Conservation (phyloP, 1,140 invertebrate species). For the Trichonephila clavata region DNA sequence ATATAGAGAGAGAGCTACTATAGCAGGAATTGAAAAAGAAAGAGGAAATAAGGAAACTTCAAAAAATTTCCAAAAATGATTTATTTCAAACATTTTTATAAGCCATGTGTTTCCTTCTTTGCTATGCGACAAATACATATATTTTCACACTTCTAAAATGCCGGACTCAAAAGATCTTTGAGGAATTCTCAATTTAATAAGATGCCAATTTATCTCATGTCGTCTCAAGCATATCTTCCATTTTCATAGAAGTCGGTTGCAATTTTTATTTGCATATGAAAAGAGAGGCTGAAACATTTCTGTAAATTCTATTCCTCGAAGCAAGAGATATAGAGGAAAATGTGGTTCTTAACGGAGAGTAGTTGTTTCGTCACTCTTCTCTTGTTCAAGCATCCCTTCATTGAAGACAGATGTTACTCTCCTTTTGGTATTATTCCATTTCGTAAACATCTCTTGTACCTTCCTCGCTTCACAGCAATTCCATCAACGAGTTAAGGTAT, state of each 20-base stretch:
- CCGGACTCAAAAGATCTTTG: not conserved
- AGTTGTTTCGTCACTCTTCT: not conserved
- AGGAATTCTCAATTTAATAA: not conserved
- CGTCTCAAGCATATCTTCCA: not conserved
- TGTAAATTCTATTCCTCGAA: not conserved
- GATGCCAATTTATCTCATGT: not conserved
- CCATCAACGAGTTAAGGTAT: not conserved
- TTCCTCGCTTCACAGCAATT: not conserved
- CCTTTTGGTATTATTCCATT: not conserved
- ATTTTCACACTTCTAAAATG: not conserved
- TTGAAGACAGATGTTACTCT: not conserved
- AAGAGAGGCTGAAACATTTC: not conserved
- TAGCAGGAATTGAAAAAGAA: too few species aligned
- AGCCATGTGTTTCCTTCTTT: not conserved
- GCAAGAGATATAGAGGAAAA: not conserved
- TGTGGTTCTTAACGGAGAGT: not conserved
- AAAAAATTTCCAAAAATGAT: constrained; percentile 9
- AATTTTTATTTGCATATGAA: constrained; percentile 1
- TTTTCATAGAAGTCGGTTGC: not conserved
- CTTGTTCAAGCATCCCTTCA: not conserved
- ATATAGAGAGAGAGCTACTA: too few species aligned
- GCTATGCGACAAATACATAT: not conserved
- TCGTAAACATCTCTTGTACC: too few species aligned
- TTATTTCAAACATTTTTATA: not conserved
- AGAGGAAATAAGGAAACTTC: not conserved